These are phyloP conservation scores for Pollenia labialis DNA, from an alignment of 2,888 invertebrate genomes.

Conservation along the genomic window DNA sequence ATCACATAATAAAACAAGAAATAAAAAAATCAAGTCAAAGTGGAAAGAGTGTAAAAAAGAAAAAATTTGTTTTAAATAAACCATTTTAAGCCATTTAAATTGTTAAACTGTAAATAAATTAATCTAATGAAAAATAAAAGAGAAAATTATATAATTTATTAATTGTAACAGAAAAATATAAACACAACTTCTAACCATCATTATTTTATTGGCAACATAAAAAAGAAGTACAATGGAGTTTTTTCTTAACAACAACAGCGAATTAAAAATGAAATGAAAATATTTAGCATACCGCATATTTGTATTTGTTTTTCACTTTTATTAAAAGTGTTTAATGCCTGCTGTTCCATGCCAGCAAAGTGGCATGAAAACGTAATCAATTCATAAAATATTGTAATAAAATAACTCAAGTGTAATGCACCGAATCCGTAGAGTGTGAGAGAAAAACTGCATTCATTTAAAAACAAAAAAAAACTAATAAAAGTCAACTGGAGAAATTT, in stretches of 20 bases:
- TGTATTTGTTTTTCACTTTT: conserved; percentile 58
- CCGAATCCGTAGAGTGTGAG: conserved; percentile 42
- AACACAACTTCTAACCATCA: neutral
- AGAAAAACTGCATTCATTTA: conserved; percentile 47
- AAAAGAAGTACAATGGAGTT: conserved; percentile 4
- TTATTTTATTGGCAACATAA: conserved; percentile 24
- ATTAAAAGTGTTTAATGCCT: conserved; percentile 29
- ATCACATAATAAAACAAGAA: conserved; percentile 5
- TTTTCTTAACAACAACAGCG: conserved; percentile 25
- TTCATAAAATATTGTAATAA: conserved; percentile 58
- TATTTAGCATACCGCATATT: conserved; percentile 14
- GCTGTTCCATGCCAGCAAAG: conserved; percentile 17
- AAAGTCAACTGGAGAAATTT: conserved; percentile 53
- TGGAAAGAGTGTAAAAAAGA: conserved; percentile 34
- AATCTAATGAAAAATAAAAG: conserved; percentile 49
- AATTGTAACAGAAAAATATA: conserved; percentile 37
- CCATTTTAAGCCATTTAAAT: neutral
- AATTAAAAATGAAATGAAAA: conserved; percentile 35
- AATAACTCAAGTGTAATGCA: conserved; percentile 68
- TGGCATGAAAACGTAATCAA: conserved; percentile 63
- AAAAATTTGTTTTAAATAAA: conserved; percentile 7
- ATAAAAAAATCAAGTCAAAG: conserved; percentile 27
- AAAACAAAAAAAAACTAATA: conserved; percentile 24
- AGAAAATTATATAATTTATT: conserved; percentile 66
- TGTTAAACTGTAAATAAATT: conserved; percentile 5